Evolutionary conservation across 2,113 vertebrate species (phyloP), one percentile per base, ranked within the genome.

Genomic region (Coryphaenoides rupestris): DNA sequence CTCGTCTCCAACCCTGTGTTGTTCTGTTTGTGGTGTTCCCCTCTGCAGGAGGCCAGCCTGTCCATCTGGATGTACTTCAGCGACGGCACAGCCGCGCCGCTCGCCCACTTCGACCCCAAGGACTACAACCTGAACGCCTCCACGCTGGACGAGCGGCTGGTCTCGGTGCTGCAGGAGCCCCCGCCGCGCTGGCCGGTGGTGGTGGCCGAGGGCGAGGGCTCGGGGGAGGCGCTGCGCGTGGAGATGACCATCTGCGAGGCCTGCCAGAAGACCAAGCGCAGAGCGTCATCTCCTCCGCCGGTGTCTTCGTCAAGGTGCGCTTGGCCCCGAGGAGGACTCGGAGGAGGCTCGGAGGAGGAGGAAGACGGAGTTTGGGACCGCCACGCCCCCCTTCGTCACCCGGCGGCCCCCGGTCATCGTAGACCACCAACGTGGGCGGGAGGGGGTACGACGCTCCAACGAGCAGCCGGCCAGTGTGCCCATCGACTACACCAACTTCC

Each of bases 221-320:
- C 85, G 0, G 97, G 96, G 0, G 91, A 94, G 58, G 67, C 95
- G 69, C 85, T 97, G 21, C 91, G 92, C 0, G 86, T 88, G 0
- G 96, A 98, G 81, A 95, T 99, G 87, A 93, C 92, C 75, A 99
- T 99, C 78, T 90, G 93, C 0, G 96, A 99, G 84, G 92, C 90
- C 79, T 99, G 97, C 83, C 96, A 98, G 90, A 99, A 99, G 78
- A 96, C 93, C 76, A 98, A 97, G 62, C 93, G 97, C 81, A 98
- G 82, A 99, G 95, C 0, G 82, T 98, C 62, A 91, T 98, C 53
- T 93, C 90, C 26, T 93, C 93, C 0, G 90, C 97, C 0, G 33
- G 88, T 0, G 95, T 94, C 58, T 86, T 86, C 0, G 92, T 97
- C 40, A 91, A 93, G 13, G 95, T 99, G 19, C 95, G 92, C 56